phyloP scores from a whole-genome alignment of 1,140 invertebrate species.

The Drosophila aff. region DNA sequence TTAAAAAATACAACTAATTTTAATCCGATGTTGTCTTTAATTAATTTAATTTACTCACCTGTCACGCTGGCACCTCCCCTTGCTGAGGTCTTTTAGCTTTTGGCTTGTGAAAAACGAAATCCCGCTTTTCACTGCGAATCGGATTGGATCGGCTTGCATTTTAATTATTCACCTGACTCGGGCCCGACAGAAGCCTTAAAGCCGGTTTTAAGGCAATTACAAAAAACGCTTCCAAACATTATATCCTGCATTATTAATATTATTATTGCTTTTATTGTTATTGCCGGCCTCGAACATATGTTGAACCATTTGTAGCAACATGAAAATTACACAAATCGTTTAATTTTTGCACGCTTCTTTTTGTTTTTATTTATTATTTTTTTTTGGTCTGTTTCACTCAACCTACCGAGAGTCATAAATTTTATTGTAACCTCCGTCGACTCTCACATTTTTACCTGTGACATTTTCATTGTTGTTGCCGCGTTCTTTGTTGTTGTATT shows the following conservation, averaged over 20 bases:
- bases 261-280: constrained; percentile 56
- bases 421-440: constrained; percentile 47
- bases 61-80: background rate
- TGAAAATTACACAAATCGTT: constrained; percentile 82
- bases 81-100: background rate
- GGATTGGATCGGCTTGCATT: constrained; percentile 14
- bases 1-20: too few species aligned
- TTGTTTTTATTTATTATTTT: constrained; percentile 6
- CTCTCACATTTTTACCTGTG: constrained; percentile 77
- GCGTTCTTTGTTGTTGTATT: constrained; percentile 11
- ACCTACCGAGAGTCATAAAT: constrained; percentile 68
- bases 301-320: constrained; percentile 76
- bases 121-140: constrained; percentile 18
- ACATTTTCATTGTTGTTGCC: constrained; percentile 71
- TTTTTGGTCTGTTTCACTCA: constrained; percentile 25
- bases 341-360: constrained; percentile 69
- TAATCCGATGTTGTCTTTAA: background rate
- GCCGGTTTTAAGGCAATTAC: constrained; percentile 62
- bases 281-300: constrained; percentile 68
- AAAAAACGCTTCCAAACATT: constrained; percentile 42
- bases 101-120: background rate
- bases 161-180: constrained; percentile 39
- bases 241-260: constrained; percentile 63
- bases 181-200: constrained; percentile 46
- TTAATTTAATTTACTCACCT: background rate